Base-by-base conservation (phyloP, 37 sponge, comb jelly and placozoan species). In the Oopsacas minuta region DNA sequence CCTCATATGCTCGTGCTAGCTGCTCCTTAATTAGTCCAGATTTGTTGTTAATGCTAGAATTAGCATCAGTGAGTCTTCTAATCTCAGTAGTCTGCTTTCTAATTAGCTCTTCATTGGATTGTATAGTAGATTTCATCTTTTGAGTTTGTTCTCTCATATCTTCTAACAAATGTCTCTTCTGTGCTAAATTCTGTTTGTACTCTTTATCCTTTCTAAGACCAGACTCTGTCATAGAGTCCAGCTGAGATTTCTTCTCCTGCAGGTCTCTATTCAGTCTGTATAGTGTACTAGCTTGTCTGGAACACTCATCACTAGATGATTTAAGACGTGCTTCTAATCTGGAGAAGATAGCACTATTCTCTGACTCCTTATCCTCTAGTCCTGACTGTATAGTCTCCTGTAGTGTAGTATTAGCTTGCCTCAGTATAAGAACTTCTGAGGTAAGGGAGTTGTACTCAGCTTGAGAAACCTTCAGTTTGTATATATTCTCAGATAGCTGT, bases 331-430 rank as follows among this genome's bases (percentile, higher is more conserved):
- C 75, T 34, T 61, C 75, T 34, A 61, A 34, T 10, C 75, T 10
- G 75, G 75, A 61, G 75, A 61, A 61, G 75, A 61, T 3, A 25
- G 75, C 75, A n/a, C 75, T 61, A 3, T 3, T 61, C 75, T 61
- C 75, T 32, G 75, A 61, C 28, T 61, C 75, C 22, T 34, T 61
- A 25, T 61, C 75, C 75, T 32, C 28, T 7, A 12, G 7, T 12
- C 75, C 75, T 5, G 75, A 7, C 75, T 61, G 75, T 3, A 61
- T 25, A n/a, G 75, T 20, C 75, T 61, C 75, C 75, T 61, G 32
- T n/a, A 61, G 75, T 10, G 75, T 12, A 5, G 75, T 34, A 34
- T 61, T 61, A 3, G 75, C 75, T 34, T 61, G 75, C 28, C 75
- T 3, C 75, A 61, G 75, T 10, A 61, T 34, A 34, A 61, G 75